Percentiles rank a stretch among this genome's conserved stretches.
phyloP scores from a whole-genome alignment of 92 coral and sea anemone species.

The Meandrina meandrites region DNA sequence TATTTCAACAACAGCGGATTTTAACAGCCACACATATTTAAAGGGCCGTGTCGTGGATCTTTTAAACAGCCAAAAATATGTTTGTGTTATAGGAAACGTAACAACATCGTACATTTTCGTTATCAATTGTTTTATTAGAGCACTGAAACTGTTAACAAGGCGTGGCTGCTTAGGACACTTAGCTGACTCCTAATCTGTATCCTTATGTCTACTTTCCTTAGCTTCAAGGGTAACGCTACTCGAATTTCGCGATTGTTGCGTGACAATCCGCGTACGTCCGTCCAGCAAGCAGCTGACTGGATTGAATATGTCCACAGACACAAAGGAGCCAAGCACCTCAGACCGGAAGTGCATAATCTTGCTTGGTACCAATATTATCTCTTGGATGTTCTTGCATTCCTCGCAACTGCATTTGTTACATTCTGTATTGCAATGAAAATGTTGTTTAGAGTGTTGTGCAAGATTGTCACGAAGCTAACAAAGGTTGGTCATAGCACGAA shows the following conservation, averaged over 20 bases:
- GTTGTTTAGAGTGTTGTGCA: conserved; percentile 4
- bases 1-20: too few relatives aligned
- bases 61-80: too few relatives aligned
- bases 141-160: too few relatives aligned
- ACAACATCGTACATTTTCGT: too few relatives aligned
- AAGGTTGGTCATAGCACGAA: background rate
- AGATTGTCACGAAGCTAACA: background rate
- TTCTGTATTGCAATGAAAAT: background rate
- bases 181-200: too few relatives aligned
- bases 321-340: conserved; percentile 48
- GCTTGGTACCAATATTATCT: conserved; percentile 48
- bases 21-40: too few relatives aligned
- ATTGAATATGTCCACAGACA: conserved; percentile 58
- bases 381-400: conserved; percentile 35
- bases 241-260: background rate
- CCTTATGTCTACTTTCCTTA: background rate
- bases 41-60: too few relatives aligned
- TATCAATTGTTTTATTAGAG: too few relatives aligned
- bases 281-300: conserved; percentile 59
- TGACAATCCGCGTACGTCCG: background rate
- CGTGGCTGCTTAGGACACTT: too few relatives aligned
- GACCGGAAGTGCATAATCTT: conserved; percentile 32
- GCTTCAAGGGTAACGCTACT: background rate
- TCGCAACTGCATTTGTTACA: background rate
- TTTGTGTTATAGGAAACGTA: too few relatives aligned